Conservation (phyloP, 1,140 invertebrate species). For the Cotesia vestalis region DNA sequence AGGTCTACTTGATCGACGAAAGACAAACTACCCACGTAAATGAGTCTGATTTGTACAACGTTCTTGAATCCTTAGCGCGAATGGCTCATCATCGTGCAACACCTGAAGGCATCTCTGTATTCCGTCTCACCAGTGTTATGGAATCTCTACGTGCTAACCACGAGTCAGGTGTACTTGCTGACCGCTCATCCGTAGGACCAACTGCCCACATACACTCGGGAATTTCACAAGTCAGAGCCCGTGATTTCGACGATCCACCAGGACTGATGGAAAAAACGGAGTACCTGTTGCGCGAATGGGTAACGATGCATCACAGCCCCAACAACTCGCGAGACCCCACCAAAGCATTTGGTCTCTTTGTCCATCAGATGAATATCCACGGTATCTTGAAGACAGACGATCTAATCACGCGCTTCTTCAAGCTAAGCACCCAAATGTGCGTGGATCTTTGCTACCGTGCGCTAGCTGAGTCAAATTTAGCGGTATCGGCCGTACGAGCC, state of each 20-base stretch:
- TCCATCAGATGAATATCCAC: conserved; percentile 95
- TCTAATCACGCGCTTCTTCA: conserved; percentile 95
- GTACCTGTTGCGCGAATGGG: conserved; percentile 93
- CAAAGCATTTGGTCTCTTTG: conserved; percentile 94
- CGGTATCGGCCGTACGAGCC: conserved; percentile 75
- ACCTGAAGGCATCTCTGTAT: conserved; percentile 75
- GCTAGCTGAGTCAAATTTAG: conserved; percentile 69
- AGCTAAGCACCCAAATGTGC: conserved; percentile 95
- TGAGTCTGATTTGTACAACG: conserved; percentile 86
- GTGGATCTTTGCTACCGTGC: conserved; percentile 92
- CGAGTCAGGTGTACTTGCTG: conserved; percentile 73
- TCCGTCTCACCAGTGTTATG: conserved; percentile 75
- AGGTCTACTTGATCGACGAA: conserved; percentile 89
- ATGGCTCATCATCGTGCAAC: conserved; percentile 79
- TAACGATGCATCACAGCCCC: conserved; percentile 86
- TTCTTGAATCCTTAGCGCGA: conserved; percentile 81
- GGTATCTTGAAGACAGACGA: conserved; percentile 98
- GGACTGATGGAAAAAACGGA: conserved; percentile 96
- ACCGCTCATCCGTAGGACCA: conserved; percentile 77
- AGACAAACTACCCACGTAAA: conserved; percentile 78
- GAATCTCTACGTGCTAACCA: conserved; percentile 80
- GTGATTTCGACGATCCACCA: conserved; percentile 93
- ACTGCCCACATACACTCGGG: conserved; percentile 93
- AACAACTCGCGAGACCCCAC: conserved; percentile 84
- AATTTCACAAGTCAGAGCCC: conserved; percentile 82